Percentiles rank a stretch among this genome's conserved stretches.
phyloP scores from a whole-genome alignment of 2,888 invertebrate genomes.

The Schrankia costaestrigalis region DNA sequence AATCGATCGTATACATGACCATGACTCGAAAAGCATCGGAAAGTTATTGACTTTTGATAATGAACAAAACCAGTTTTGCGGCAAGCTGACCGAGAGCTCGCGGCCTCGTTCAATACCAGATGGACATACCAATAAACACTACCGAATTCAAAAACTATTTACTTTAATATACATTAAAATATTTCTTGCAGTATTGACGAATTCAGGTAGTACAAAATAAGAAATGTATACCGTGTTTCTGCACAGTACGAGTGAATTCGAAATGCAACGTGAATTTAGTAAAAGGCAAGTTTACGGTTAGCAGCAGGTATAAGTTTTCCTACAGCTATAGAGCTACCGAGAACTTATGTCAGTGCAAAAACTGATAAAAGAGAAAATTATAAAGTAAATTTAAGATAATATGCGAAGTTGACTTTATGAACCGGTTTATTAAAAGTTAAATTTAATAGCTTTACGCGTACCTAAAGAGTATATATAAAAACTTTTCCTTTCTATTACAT shows the following conservation, averaged over 20 bases:
- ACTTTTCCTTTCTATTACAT: no score
- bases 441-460: no score
- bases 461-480: no score
- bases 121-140: slow-evolving; percentile 42
- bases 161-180: slow-evolving; percentile 47
- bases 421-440: no score
- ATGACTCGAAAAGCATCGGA: slow-evolving; percentile 76
- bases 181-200: slow-evolving; percentile 24
- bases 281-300: slow-evolving; percentile 51
- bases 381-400: no score
- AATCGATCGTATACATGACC: slow-evolving; percentile 63
- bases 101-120: slow-evolving; percentile 74
- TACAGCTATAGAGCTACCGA: slow-evolving; percentile 30
- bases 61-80: slow-evolving; percentile 75
- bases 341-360: neutral
- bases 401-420: no score
- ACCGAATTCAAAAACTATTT: slow-evolving; percentile 33
- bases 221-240: slow-evolving; percentile 44
- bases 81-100: slow-evolving; percentile 70
- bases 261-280: slow-evolving; percentile 30
- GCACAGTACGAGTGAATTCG: slow-evolving; percentile 22
- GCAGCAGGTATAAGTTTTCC: slow-evolving; percentile 48
- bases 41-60: slow-evolving; percentile 81
- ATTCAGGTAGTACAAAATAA: slow-evolving; percentile 19
- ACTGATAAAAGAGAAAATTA: no score